Base-by-base conservation (phyloP, 2,797 vertebrate genomes). In the Lepus townsendii region DNA sequence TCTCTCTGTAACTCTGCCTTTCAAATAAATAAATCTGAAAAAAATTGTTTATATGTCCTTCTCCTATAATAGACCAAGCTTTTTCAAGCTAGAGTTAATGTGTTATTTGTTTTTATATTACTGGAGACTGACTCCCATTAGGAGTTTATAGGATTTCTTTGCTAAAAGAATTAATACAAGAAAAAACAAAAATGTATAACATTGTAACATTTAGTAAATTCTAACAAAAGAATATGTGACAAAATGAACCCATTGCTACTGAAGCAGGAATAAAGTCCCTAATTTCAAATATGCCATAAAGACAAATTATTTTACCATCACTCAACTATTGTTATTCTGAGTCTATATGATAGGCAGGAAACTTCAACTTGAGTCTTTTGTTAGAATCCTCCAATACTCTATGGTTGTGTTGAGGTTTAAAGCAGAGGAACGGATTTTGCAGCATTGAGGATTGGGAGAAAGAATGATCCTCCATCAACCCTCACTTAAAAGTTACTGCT, bases 171-270 rank as follows among this genome's bases (percentile, higher is more conserved):
- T 80, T 24, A 83, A 62, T 79, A 17, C 19, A 75, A 83, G 26
- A 62, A 90, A 54, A 83, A 90, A 91, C 73, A 20, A 91, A 94
- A 83, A 83, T 71, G 30, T 2, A 83, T 5, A 11, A 63, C 71
- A 66, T 30, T 83, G 87, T 79, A 89, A 20, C 47, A 69, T 79
- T 91, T 60, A 87, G 7, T n/a, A 82, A 83, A 75, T 68, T 91
- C 65, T 90, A 88, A 66, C 35, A 69, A 82, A 97, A 91, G 54
- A 72, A 68, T 3, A 38, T 78, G 52, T 16, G 13, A 79, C 72
- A 35, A 66, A 66, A 65, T 68, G 14, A 42, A 84, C 26, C 57
- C 75, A 32, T 71, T 60, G 68, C 9, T 63, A 62, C 35, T 60
- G 4, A 32, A 83, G 69, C 13, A 85, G 30, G 2, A 92, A 73